Base-by-base conservation (phyloP, 2,888 invertebrate species). In the Esperia sulphurella region DNA sequence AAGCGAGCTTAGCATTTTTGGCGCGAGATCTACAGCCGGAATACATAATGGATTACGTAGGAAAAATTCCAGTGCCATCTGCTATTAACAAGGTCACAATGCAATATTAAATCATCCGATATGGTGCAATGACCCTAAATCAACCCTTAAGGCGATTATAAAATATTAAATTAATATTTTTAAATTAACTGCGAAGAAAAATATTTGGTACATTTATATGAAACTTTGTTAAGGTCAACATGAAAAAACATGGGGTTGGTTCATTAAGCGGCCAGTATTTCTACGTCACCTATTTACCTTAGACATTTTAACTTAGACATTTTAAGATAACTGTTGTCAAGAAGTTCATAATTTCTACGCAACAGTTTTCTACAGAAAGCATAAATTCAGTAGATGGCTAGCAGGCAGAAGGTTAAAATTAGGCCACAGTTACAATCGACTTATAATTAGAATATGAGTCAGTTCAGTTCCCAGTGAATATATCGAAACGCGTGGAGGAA, bases 381-480 rank as follows among this genome's bases (percentile, higher is more conserved):
- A 42, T 52, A 50, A 51, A 41, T 53, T 45, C 44, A 45, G 45
- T 48, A 54, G 55, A 59, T 53, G 54, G 56, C 55, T 63, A 53
- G 57, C 53, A 21, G 58, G 57, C 63, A 53, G 57, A 53, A 21
- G 58, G 57, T 68, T 63, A 59, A 68, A 83, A 79, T 70, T 79
- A 68, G 82, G 79, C 63, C 77, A 77, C 69, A 71, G 74, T 76
- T 74, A 79, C 75, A 75, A 78, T 76, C 63, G 63, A 43, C 62
- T 59, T 87, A 87, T 75, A 75, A 72, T 80, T 87, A 88, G 84
- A 80, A 60, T 57, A 68, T 88, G 87, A 86, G 72, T 88, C 86
- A 84, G 51, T 75, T 88, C 86, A 84, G 51, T 75, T 72, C 66
- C 70, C 68, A 70, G 70, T 70, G 74, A 76, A 82, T 75, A 73